Evolutionary conservation across 2,888 invertebrate genomes (phyloP), one percentile per base, ranked within the genome.

Genomic region (Clepsis dumicolana): DNA sequence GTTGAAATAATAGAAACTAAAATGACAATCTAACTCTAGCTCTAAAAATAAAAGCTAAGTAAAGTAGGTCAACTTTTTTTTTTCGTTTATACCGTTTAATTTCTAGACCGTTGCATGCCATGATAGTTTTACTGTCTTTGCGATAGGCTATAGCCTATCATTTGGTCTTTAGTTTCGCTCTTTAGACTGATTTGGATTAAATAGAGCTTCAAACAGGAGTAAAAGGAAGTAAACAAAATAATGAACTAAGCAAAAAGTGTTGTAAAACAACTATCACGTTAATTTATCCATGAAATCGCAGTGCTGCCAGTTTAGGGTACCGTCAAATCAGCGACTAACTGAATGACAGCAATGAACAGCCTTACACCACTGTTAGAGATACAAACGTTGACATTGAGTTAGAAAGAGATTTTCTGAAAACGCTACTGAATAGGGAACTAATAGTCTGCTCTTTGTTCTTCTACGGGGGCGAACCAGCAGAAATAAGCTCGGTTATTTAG

Each of bases 41-140:
- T 14, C 4, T 53, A 27, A 4, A 29, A 44, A n/a, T 54, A n/a
- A 14, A 54, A 27, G 25, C 14, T 2, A 35, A 56, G 21, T 16
- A 29, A 64, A 54, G 18, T 29, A 21, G 63, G 54, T 21, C 53
- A 53, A 18, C 18, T 14, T 14, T n/a, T 41, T 16, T 21, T 54
- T 53, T 5, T 54, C 16, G 54, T 27, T 27, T 12, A 16, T 32
- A 29, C 54, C 16, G 29, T 54, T 54, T 54, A 25, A 52, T n/a
- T 24, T 25, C 52, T 54, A 24, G 29, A 29, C 1, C 10, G 16
- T 53, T 63, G n/a, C 38, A 41, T 53, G 27, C 38, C 29, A 16
- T 18, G 53, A 18, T 53, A 38, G 3, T 56, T 35, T 32, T 56
- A 35, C 29, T 56, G 29, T 29, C 10, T 54, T 54, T n/a, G 25